Conservation (phyloP, 2,113 vertebrate genomes). For the Steatornis caripensis region DNA sequence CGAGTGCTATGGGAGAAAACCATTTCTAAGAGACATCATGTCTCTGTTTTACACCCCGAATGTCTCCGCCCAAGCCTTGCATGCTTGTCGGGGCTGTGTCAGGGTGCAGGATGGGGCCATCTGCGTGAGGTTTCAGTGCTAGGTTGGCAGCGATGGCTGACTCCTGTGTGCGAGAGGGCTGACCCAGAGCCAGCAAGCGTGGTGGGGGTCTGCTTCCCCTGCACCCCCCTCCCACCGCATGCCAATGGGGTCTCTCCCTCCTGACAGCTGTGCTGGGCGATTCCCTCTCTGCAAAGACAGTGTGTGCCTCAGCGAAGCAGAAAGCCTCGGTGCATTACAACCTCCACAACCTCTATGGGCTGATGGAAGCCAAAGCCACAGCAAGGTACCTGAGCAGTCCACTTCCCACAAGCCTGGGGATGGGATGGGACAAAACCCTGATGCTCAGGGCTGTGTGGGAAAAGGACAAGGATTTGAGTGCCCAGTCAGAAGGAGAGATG, state of each 20-base stretch:
- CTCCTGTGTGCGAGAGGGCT: neutral
- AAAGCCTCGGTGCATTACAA: slow-evolving; percentile 73
- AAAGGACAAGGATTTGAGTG: neutral
- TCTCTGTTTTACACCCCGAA: neutral
- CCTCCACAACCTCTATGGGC: slow-evolving; percentile 78
- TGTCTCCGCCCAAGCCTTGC: neutral
- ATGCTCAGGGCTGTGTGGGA: neutral
- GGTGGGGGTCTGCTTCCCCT: neutral
- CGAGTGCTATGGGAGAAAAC: rapidly evolving
- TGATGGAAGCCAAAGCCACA: slow-evolving; percentile 78
- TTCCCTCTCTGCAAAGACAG: slow-evolving; percentile 64
- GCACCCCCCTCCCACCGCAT: rapidly evolving
- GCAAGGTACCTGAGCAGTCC: slow-evolving; percentile 47
- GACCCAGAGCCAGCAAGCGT: neutral
- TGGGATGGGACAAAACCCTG: neutral
- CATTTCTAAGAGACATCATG: neutral
- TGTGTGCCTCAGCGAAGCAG: slow-evolving; percentile 74
- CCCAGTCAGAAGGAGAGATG: neutral
- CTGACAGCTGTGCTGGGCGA: slow-evolving; percentile 65
- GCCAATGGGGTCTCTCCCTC: neutral
- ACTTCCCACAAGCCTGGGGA: rapidly evolving
- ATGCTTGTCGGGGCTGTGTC: rapidly evolving
- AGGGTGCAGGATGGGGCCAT: neutral
- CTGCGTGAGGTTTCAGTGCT: rapidly evolving
- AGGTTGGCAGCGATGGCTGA: neutral